Evolutionary conservation across 1,140 invertebrate species (phyloP), one percentile per base, ranked within the genome.

Genomic region (Prorops nasuta): DNA sequence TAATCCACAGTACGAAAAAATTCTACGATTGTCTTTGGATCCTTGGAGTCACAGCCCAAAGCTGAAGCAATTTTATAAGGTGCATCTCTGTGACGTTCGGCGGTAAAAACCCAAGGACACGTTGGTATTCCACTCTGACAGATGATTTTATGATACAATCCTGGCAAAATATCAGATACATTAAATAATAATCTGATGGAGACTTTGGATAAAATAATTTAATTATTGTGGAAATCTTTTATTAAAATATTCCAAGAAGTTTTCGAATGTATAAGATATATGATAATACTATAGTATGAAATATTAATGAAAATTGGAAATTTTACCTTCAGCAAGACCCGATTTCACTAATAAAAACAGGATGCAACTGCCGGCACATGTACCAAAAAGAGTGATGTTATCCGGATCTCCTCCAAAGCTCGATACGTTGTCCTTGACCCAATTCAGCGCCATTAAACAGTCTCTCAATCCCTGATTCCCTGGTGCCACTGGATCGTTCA

Each of bases 121-220:
- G 59, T 60, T 0, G 76, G 75, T 8, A 72, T 73, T 14, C 83
- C 84, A 51, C 83, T 84, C 69, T 84, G 82, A 0, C 74, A 48
- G 18, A 86, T 85, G 0, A 78, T 80, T 61, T 80, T 83, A 53
- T 84, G 79, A 45, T 84, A 79, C 10, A 85, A 59, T n/a, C 80
- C 81, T 71, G 64, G 51, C 24, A 16, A 61, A 71, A n/a, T n/a
- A n/a, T n/a, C n/a, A n/a, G n/a, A n/a, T n/a, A n/a, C n/a, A n/a
- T n/a, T n/a, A n/a, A n/a, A n/a, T n/a, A n/a, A n/a, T n/a, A n/a
- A n/a, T n/a, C n/a, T n/a, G n/a, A n/a, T n/a, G n/a, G n/a, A n/a
- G n/a, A n/a, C n/a, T n/a, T n/a, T n/a, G n/a, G n/a, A n/a, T n/a
- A n/a, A n/a, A n/a, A n/a, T n/a, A n/a, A n/a, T n/a, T n/a, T n/a